Base-by-base conservation (phyloP, 1,140 invertebrate species). In the Coptotermes formosanus region DNA sequence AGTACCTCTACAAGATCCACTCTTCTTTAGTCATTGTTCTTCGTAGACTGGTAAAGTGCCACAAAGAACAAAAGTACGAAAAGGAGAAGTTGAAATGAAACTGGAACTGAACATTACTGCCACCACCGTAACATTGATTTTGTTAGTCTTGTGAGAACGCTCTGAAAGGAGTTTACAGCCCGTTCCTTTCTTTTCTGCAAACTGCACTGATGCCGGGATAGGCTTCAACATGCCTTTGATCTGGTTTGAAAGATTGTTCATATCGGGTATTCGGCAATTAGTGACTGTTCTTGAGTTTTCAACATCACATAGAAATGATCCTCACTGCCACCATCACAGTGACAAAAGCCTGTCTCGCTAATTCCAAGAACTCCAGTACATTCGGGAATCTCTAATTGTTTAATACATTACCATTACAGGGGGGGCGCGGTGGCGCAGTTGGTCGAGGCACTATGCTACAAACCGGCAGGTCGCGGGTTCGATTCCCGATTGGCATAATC, bases 101-200 rank as follows among this genome's bases (percentile, higher is more conserved):
- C 64, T 75, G 64, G 64, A 75, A 75, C 25, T 30, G 64, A 75
- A 75, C 64, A 75, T 75, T 75, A 30, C 64, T 75, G 14, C 64
- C 64, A 75, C 64, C 64, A 30, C 25, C 30, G 64, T 75, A 75
- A 75, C 64, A 75, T 75, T 75, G 64, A 75, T 75, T 75, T 75
- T 75, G 64, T 30, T 75, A 14, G 64, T n/a, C 25, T 75, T 75
- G 25, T 75, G 64, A 75, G 64, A 75, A 75, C 64, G 64, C 64
- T 75, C n/a, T 75, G 25, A 75, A 75, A 75, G n/a, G 64, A 25
- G 64, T 75, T 75, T 11, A 75, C 25, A 25, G 9, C 64, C 64
- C 25, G n/a, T 7, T 75, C n/a, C 25, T 75, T 75, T 75, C 14
- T 75, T 75, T 55, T 75, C 64, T 30, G 25, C 64, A 75, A 75